Percentiles rank a stretch among this genome's conserved stretches.
phyloP scores from a whole-genome alignment of 1,140 invertebrate species.

The Neoseiulus cucumeris region DNA sequence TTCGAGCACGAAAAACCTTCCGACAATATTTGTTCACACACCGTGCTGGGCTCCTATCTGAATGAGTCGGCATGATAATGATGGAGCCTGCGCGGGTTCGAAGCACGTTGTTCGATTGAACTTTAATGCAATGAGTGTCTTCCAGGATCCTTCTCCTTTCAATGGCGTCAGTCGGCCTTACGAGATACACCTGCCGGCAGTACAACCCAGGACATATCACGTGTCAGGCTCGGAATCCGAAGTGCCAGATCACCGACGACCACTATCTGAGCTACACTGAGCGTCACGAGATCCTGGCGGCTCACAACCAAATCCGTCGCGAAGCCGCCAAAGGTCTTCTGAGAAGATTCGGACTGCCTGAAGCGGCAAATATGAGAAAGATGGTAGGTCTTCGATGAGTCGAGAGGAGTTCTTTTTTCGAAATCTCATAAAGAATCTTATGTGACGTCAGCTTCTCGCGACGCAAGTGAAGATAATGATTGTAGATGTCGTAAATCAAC shows the following conservation, averaged over 20 bases:
- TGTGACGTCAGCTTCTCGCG: no score
- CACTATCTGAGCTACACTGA: background rate
- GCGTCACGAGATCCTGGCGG: background rate
- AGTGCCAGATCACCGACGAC: background rate
- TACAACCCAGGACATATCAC: background rate
- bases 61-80: no score
- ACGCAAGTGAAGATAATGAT: no score
- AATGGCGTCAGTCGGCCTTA: background rate
- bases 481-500: no score
- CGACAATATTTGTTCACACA: no score
- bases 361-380: background rate
- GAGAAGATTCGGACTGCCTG: background rate
- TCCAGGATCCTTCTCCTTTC: background rate
- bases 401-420: no score
- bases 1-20: no score
- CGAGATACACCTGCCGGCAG: background rate
- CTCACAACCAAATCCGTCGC: background rate
- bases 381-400: background rate
- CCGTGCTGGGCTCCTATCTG: no score
- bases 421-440: no score
- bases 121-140: background rate
- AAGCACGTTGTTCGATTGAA: no score
- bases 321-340: conserved; percentile 4
- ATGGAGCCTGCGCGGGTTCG: no score
- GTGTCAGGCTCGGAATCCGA: background rate